Evolutionary conservation across 2,888 invertebrate species (phyloP).

Genomic region (Drosophila formosana): DNA sequence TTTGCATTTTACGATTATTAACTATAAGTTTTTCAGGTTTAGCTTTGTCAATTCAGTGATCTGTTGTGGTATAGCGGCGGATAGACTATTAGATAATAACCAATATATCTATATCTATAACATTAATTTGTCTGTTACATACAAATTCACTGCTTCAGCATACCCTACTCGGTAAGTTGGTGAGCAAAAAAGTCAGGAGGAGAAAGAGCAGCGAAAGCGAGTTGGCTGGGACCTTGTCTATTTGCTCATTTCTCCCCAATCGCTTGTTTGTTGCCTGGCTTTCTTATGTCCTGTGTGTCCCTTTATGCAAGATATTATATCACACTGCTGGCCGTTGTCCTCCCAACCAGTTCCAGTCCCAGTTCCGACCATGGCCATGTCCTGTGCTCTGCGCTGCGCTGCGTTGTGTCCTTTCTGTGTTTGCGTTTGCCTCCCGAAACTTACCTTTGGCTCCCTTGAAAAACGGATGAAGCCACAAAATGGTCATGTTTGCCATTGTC

Average conservation of each 20-base stretch:
- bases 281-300: slow-evolving; percentile 77
- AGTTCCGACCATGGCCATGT: slow-evolving; percentile 40
- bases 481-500: slow-evolving; percentile 73
- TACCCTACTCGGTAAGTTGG: background rate
- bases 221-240: slow-evolving; percentile 57
- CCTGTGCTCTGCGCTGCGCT: slow-evolving; percentile 32
- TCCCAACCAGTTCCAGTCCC: slow-evolving; percentile 13
- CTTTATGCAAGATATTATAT: slow-evolving; percentile 80
- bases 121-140: background rate
- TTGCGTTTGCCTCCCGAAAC: slow-evolving; percentile 62
- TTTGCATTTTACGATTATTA: too few relatives aligned
- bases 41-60: too few relatives aligned
- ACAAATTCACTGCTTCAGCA: background rate
- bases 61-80: too few relatives aligned
- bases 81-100: too few relatives aligned
- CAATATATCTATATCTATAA: background rate
- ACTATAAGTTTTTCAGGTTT: too few relatives aligned
- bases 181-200: background rate
- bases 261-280: slow-evolving; percentile 77
- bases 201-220: slow-evolving; percentile 10
- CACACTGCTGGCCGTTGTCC: slow-evolving; percentile 74
- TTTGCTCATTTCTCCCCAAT: slow-evolving; percentile 63
- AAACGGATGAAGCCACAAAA: slow-evolving; percentile 73
- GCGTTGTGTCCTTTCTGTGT: slow-evolving; percentile 52
- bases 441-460: slow-evolving; percentile 73